Base-by-base conservation (phyloP, 2,113 vertebrate species). In the Anseranas semipalmata region DNA sequence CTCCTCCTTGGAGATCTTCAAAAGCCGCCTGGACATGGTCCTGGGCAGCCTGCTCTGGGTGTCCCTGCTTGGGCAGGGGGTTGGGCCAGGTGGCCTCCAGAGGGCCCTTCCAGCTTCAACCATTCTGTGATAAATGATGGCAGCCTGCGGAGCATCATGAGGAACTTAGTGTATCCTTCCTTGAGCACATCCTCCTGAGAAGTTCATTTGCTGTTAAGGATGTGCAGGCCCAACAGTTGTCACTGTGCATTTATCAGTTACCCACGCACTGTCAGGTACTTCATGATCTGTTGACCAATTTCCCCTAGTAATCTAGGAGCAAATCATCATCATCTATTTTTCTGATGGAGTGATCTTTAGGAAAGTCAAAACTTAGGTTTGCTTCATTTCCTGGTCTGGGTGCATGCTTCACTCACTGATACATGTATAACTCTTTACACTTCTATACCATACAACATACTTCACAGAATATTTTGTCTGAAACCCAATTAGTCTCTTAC, bases 201-300 rank as follows among this genome's bases (percentile, higher is more conserved):
- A n/a, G 41, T 70, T 76, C 32, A 21, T 67, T 77, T 71, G 56
- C 50, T 45, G 8, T 22, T 55, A 79, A 35, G 27, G 28, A 62
- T 22, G 9, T 32, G 10, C 27, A 53, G 18, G 16, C 33, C 15
- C 66, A 63, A 66, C 70, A 8, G 2, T 30, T 80, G n/a, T 27
- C 46, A 13, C 37, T 22, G 27, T 41, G 58, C 12, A 7, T 82
- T 48, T 72, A 5, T 27, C 25, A 50, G 13, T 24, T 66, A 27
- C 15, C 15, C 0, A 0, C 87, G 39, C 63, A 45, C 32, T 13
- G 35, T 39, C 55, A 17, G 60, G 28, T 8, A 21, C 30, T 70
- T 59, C 25, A 33, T 43, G 46, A 50, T 39, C 58, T 53, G 53
- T 33, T 32, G 25, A 35, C 11, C 8, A 4, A 21, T 52, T 58